phyloP scores from a whole-genome alignment of 2,888 invertebrate species.

The Amphipoea oculea region DNA sequence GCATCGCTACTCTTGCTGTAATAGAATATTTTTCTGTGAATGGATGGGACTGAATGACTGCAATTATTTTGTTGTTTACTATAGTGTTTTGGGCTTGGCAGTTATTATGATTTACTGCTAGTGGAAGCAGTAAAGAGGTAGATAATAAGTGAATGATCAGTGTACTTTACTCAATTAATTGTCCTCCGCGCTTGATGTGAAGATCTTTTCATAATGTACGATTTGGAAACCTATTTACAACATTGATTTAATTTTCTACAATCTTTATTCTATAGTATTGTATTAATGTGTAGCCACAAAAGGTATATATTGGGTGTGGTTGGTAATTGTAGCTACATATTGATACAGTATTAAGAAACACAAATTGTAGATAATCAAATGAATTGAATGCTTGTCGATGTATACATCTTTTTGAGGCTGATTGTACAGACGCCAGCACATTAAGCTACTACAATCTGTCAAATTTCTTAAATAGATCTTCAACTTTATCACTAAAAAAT shows the following conservation, averaged over 20 bases:
- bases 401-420: not conserved
- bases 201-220: not conserved
- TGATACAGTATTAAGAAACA: not conserved
- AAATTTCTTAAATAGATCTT: too few species aligned
- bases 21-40: constrained; percentile 57
- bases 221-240: not conserved
- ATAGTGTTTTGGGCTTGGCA: not conserved
- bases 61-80: constrained; percentile 40
- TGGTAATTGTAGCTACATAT: too few species aligned
- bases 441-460: too few species aligned
- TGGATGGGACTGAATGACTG: constrained; percentile 10
- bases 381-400: not conserved
- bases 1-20: constrained; percentile 49
- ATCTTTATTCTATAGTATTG: not conserved
- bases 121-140: not conserved
- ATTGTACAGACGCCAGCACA: not conserved
- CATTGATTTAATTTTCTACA: not conserved
- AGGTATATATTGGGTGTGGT: not conserved
- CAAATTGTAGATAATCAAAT: not conserved
- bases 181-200: not conserved
- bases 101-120: not conserved
- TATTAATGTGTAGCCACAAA: not conserved
- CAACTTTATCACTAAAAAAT: too few species aligned
- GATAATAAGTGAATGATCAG: not conserved
- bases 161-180: not conserved